These are phyloP conservation scores for Chinchilla lanigera DNA, from an alignment of 2,113 vertebrate species.

Conservation along the genomic window DNA sequence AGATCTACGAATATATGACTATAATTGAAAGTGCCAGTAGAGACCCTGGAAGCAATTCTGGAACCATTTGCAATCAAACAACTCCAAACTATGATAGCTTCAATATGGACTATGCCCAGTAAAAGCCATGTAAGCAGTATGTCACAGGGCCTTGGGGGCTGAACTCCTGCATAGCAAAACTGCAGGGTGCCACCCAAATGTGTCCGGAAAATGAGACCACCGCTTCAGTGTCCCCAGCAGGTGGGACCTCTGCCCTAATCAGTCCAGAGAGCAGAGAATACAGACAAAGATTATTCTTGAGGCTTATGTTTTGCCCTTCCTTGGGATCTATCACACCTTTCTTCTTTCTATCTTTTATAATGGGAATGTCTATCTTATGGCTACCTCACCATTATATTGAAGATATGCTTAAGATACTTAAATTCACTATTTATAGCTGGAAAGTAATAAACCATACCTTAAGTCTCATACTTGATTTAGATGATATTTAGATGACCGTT, in stretches of 20 bases:
- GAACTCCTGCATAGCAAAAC: neutral
- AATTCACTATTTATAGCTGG: neutral
- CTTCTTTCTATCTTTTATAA: neutral
- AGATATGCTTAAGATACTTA: neutral
- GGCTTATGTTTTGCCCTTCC: neutral
- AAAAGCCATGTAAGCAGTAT: neutral
- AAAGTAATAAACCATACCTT: neutral
- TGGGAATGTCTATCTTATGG: neutral
- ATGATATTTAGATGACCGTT: neutral
- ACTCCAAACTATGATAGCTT: neutral
- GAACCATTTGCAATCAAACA: neutral
- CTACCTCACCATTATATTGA: neutral
- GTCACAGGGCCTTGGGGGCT: neutral
- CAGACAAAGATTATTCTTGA: neutral
- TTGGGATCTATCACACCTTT: neutral
- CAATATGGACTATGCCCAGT: neutral
- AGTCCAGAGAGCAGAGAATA: neutral
- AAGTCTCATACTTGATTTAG: neutral
- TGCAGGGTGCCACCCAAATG: neutral
- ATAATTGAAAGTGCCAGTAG: neutral
- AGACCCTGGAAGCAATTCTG: too few species aligned
- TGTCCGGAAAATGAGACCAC: neutral
- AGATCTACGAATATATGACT: neutral
- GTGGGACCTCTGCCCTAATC: neutral
- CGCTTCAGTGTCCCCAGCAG: neutral